phyloP scores from a whole-genome alignment of 2,797 vertebrate species.

The Distichodus sexfasciatus region DNA sequence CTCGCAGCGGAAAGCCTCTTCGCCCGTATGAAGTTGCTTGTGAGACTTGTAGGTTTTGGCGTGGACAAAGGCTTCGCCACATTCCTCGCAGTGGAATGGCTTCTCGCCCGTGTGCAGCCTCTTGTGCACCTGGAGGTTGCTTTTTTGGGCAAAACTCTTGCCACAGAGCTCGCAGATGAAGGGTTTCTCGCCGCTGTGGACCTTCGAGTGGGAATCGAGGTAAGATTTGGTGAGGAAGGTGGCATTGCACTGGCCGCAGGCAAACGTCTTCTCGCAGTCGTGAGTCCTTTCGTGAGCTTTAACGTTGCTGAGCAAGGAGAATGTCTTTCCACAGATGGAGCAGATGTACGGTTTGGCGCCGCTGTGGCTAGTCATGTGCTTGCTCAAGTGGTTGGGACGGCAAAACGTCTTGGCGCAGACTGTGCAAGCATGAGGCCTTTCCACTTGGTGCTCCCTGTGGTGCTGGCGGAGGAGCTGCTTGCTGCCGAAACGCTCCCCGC shows the following conservation, averaged over 20 bases:
- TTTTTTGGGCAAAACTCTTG: conserved; percentile 20
- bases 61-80: conserved; percentile 3
- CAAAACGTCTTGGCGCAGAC: conserved; percentile 14
- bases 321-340: conserved; percentile 29
- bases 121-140: conserved; percentile 23
- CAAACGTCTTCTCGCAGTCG: not conserved
- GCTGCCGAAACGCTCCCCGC: not conserved
- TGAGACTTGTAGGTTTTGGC: conserved; percentile 30
- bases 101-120: conserved; percentile 22
- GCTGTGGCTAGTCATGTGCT: conserved; percentile 21
- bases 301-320: conserved; percentile 29
- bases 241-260: not conserved
- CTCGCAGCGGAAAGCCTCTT: conserved; percentile 30
- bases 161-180: conserved; percentile 9
- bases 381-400: conserved; percentile 23
- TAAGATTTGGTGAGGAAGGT: conserved; percentile 24
- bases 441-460: conserved; percentile 11
- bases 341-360: conserved; percentile 34
- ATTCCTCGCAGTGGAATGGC: conserved; percentile 18
- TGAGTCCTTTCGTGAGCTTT: conserved; percentile 34
- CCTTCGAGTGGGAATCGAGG: conserved; percentile 20
- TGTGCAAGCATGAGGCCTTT: not conserved
- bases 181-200: conserved; percentile 27
- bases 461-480: not conserved
- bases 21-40: conserved; percentile 20